Evolutionary conservation across 1,140 invertebrate genomes (phyloP), one percentile per base, ranked within the genome.

Genomic region (Ostrea edulis): DNA sequence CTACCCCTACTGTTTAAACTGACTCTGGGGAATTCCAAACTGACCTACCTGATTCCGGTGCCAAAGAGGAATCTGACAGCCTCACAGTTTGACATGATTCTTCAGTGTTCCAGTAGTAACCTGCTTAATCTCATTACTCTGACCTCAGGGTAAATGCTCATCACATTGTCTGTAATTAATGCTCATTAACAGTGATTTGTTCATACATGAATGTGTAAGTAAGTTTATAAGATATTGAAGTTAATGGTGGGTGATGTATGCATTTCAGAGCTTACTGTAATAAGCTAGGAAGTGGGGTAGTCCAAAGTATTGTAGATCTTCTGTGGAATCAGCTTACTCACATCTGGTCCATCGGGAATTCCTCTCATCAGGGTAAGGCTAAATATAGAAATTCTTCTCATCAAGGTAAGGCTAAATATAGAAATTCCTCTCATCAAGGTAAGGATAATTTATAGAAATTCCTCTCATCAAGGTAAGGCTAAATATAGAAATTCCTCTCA

Each of bases 61-160:
- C 77, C 93, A 25, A 87, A 92, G 68, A 88, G 92, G 86, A 81
- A 89, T 83, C 90, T 93, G 85, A 89, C 91, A 88, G 71, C 92
- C 85, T 55, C 91, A 14, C 92, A 95, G 84, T 88, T 95, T 12
- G 83, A 86, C 54, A 89, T 90, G 71, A 92, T 94, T 17, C 91
- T 95, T 0, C 87, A 91, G 52, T 91, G 95, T 90, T 93, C 95
- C 91, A 94, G 95, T 93, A 91, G 94, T 90, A 90, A 95, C 89
- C 92, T 96, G 22, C 93, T 96, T n/a, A 95, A 96, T 88, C 96
- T 96, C 87, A 93, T 96, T 51, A 95, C 96, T 0, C 92, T 96
- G 25, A 96, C 95, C 29, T 94, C 95, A 35, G 95, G 95, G 95
- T 95, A 91, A 87, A 92, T n/a, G 53, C 22, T 29, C 35, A 44